Evolutionary conservation across 2,113 vertebrate species (phyloP), one percentile per base, ranked within the genome.

Genomic region (Neotoma lepida): DNA sequence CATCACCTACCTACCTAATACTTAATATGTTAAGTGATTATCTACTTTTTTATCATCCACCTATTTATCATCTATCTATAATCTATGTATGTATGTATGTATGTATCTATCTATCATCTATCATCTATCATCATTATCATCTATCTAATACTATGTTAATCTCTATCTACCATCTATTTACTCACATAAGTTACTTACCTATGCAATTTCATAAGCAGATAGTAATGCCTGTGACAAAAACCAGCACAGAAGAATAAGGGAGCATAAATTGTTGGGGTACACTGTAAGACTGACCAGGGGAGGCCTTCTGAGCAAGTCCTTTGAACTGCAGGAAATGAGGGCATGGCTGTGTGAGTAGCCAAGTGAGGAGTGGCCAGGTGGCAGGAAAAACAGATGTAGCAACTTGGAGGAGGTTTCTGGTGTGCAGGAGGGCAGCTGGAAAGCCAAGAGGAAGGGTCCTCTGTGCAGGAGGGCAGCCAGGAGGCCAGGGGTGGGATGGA

Each of bases 331-430:
- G 81, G 81, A 61, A 22, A 44, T 58, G 35, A 90, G 44, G 66
- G 28, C 20, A 1, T 28, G 35, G 18, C 4, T 17, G 6, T 4
- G 0, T 35, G 51, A 51, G 3, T 3, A 4, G 35, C 51, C 26
- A 35, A 39, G 35, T 56, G 51, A 39, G 51, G 20, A 81, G 35
- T 58, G 35, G 78, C 35, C 49, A 56, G 35, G 22, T 24, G 35
- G 20, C 78, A 26, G 51, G 13, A 81, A 51, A 58, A 56, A 81
- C 78, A 56, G 51, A 81, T 81, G 22, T 56, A 39, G n/a, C 78
- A 81, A 56, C 33, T 54, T 80, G 30, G 49, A 80, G 49, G 33
- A 80, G 20, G 35, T 4, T 77, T 39, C 51, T 81, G 35, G 10
- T n/a, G 12, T 58, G 3, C 78, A 58, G 78, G 35, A 6, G 77